phyloP scores from a whole-genome alignment of 1,140 invertebrate genomes.

The Scaptomyza pallida region DNA sequence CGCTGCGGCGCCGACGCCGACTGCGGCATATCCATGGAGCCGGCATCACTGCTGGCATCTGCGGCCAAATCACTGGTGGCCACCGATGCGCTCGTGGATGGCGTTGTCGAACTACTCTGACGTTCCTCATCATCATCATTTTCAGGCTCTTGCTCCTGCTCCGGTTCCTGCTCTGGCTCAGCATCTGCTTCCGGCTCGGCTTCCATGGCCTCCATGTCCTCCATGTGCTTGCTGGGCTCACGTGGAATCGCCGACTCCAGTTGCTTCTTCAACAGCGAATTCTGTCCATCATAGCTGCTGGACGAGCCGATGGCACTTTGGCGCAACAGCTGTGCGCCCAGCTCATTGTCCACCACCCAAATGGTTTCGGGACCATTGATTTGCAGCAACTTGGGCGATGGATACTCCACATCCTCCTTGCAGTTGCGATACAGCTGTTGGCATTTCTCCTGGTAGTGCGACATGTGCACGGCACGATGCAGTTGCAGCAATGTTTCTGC shows the following conservation, averaged over 20 bases:
- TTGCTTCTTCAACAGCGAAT: conserved; percentile 77
- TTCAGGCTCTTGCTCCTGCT: conserved; percentile 5
- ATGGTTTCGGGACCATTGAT: conserved; percentile 83
- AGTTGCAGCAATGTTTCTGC: conserved; percentile 89
- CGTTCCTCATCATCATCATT: conserved; percentile 56
- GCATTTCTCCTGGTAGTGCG: conserved; percentile 92
- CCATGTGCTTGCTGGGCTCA: neutral
- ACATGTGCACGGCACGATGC: conserved; percentile 91
- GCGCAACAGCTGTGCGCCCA: conserved; percentile 65
- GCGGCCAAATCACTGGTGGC: conserved; percentile 70
- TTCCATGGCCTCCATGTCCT: neutral
- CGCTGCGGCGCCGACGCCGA: conserved; percentile 88
- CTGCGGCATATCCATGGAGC: conserved; percentile 58
- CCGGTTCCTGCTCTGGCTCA: neutral
- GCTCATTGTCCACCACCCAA: conserved; percentile 84
- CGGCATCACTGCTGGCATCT: conserved; percentile 69
- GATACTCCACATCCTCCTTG: conserved; percentile 86
- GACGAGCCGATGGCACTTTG: conserved; percentile 73
- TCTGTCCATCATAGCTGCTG: conserved; percentile 58
- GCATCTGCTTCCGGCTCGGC: conserved; percentile 26
- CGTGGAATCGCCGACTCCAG: conserved; percentile 59
- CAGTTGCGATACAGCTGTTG: conserved; percentile 89
- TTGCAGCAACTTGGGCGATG: conserved; percentile 87
- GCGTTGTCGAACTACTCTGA: conserved; percentile 61
- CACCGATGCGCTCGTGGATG: conserved; percentile 72